Evolutionary conservation across 2,113 vertebrate species (phyloP).

Genomic region (Gobiocypris rarus): DNA sequence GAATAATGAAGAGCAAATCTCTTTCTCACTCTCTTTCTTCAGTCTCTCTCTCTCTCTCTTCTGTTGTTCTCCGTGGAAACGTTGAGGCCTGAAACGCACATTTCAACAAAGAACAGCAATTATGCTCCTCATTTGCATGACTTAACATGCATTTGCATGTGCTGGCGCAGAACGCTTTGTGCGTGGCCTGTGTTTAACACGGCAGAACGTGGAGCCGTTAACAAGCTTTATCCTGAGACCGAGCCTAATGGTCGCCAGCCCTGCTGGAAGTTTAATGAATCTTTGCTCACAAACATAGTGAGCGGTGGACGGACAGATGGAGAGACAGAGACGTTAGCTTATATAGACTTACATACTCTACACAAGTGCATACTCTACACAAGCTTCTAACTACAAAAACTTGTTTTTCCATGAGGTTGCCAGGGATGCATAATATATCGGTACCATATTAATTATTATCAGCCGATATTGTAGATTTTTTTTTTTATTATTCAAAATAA

Average conservation of each 20-base stretch:
- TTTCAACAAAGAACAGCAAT: slow-evolving; percentile 39
- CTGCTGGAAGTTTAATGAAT: slow-evolving; percentile 41
- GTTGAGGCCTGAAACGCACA: slow-evolving; percentile 8
- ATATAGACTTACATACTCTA: neutral
- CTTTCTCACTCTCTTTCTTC: slow-evolving; percentile 26
- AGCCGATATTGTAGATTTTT: no score
- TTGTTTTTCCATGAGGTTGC: neutral
- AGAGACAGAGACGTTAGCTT: slow-evolving; percentile 10
- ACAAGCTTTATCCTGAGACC: slow-evolving; percentile 39
- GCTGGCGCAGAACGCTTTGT: slow-evolving; percentile 23
- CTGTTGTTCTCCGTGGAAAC: slow-evolving; percentile 19
- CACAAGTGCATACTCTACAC: neutral
- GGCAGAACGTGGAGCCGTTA: slow-evolving; percentile 32
- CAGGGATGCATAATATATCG: neutral
- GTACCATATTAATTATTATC: no score
- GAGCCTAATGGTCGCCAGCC: slow-evolving; percentile 6
- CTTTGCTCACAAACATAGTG: slow-evolving; percentile 22
- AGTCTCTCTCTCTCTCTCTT: slow-evolving; percentile 13
- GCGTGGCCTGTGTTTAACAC: slow-evolving; percentile 46
- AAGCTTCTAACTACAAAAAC: neutral
- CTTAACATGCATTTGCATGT: slow-evolving; percentile 47
- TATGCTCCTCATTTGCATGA: slow-evolving; percentile 46
- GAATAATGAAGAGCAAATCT: slow-evolving; percentile 42
- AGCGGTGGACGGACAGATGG: slow-evolving; percentile 18
- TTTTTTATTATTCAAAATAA: no score